Evolutionary conservation across 1,140 invertebrate species (phyloP).

Genomic region (roundworm (Caenorhabditis elegans)): DNA sequence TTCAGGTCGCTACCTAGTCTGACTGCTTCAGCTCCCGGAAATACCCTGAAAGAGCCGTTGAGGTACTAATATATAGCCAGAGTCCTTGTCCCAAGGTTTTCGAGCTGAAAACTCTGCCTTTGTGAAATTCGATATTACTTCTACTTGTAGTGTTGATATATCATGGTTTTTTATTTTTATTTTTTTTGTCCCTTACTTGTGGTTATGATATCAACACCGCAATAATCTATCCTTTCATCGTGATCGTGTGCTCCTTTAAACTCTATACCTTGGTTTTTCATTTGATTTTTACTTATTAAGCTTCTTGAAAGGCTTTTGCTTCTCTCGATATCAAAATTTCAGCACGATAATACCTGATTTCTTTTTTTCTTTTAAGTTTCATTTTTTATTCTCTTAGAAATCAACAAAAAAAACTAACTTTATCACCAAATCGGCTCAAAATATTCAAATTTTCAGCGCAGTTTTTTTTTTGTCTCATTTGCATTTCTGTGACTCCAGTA

Average conservation of each 20-base stretch:
- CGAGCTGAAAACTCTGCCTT: neutral
- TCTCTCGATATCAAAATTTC: neutral
- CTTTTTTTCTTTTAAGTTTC: neutral
- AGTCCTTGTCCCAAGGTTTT: neutral
- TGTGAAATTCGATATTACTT: neutral
- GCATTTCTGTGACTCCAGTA: neutral
- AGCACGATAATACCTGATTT: no score
- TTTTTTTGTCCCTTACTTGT: neutral
- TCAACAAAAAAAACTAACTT: neutral
- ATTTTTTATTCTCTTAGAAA: no score
- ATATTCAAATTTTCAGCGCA: neutral
- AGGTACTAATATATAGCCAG: constrained; percentile 50
- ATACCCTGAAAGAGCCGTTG: constrained; percentile 50
- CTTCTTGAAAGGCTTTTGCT: constrained; percentile 5
- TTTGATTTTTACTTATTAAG: neutral
- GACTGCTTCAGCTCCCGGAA: constrained; percentile 48
- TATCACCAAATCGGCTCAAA: neutral
- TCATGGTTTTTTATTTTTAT: neutral
- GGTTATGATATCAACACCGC: neutral
- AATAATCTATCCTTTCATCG: neutral
- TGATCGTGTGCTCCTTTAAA: neutral
- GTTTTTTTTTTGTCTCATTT: neutral
- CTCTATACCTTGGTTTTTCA: neutral
- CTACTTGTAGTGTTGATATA: constrained; percentile 1
- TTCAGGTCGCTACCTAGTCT: constrained; percentile 59